Conservation (phyloP, 2,113 vertebrate species). For the Bubo bubo region DNA sequence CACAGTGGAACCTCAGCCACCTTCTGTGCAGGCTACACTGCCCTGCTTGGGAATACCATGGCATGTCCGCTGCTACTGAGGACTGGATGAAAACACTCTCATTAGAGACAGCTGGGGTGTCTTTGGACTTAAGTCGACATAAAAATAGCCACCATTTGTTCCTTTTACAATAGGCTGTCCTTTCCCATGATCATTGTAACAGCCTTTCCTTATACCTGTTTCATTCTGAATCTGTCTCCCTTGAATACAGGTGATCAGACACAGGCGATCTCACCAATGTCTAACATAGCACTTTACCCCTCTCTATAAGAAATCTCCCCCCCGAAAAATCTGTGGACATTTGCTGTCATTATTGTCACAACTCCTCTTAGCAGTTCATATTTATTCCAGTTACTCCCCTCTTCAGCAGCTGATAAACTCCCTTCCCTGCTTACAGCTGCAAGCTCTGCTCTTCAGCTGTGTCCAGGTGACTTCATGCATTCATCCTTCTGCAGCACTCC, state of each 20-base stretch:
- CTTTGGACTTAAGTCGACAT: rapidly evolving
- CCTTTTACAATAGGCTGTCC: background rate
- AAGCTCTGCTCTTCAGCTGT: background rate
- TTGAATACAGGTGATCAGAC: background rate
- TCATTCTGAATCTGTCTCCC: background rate
- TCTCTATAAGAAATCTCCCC: background rate
- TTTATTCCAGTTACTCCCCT: background rate
- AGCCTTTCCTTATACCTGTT: background rate
- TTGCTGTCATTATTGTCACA: background rate
- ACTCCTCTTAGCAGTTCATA: background rate
- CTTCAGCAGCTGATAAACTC: background rate
- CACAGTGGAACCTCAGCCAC: background rate
- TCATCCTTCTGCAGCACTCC: background rate
- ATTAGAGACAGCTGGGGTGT: background rate
- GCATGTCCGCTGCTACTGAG: background rate
- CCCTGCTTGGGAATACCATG: rapidly evolving
- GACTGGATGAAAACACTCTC: background rate
- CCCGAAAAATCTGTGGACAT: background rate
- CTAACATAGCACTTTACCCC: background rate
- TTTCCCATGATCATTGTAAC: background rate
- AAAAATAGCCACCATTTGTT: background rate
- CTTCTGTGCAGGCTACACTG: background rate
- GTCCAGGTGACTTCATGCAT: rapidly evolving
- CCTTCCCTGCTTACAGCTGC: background rate
- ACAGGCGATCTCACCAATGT: rapidly evolving